A percentile compares a stretch with the other conserved stretches of the same genome.
phyloP scores from a whole-genome alignment of 2,797 vertebrate species.

The Hemibagrus guttatus region DNA sequence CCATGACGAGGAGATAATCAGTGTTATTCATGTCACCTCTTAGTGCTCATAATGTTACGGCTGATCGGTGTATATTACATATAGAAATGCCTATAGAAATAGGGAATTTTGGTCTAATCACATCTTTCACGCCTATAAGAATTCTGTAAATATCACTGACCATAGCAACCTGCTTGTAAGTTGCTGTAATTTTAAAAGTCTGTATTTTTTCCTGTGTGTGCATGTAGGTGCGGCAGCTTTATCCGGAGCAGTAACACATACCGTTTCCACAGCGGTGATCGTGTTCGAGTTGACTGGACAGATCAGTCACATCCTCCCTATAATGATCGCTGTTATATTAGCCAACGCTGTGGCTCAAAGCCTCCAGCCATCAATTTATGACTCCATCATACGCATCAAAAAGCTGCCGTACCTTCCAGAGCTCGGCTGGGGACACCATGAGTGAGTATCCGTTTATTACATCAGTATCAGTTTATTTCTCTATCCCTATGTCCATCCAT shows the following conservation, averaged over 20 bases:
- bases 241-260: conserved; percentile 50
- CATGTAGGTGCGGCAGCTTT: conserved; percentile 39
- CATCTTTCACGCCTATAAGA: not conserved
- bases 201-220: not conserved
- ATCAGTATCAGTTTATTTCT: conserved; percentile 54
- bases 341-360: conserved; percentile 95
- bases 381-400: conserved; percentile 98
- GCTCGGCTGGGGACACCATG: conserved; percentile 93
- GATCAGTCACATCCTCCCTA: conserved; percentile 93
- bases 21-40: too few relatives aligned
- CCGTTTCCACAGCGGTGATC: conserved; percentile 39
- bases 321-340: conserved; percentile 96
- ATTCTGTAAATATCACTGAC: not conserved
- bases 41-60: too few relatives aligned
- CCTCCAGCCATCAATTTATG: conserved; percentile 94
- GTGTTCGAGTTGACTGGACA: conserved; percentile 68
- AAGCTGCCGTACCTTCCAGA: conserved; percentile 95
- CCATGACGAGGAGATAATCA: too few relatives aligned
- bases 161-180: not conserved
- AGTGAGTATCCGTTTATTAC: conserved; percentile 79
- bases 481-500: not conserved
- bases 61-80: too few relatives aligned
- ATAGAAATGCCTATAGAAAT: not conserved
- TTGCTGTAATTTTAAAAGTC: not conserved
- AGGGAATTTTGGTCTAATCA: not conserved